A percentile compares a stretch with the other conserved stretches of the same genome.
Conservation (phyloP, 2,113 vertebrate species). For the Mus spicilegus region DNA sequence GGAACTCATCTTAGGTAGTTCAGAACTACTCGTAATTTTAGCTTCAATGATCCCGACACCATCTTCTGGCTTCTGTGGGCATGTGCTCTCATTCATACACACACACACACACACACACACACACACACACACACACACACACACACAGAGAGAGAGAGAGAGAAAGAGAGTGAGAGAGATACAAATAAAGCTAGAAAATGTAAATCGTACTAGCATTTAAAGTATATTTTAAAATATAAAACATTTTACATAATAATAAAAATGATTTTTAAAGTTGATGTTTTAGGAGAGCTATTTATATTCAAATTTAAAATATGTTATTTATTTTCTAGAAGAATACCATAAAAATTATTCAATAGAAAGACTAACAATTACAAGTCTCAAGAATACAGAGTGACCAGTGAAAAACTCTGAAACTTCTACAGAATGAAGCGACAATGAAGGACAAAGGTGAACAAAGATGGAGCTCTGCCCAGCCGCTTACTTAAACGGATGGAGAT, state of each 20-base stretch:
- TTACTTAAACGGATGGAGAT: too few species aligned
- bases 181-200: too few species aligned
- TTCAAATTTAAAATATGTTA: slow-evolving; percentile 12
- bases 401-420: not conserved
- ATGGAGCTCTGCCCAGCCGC: too few species aligned
- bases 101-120: not conserved
- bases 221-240: not conserved
- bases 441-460: not conserved
- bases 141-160: not conserved
- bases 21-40: not conserved
- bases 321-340: not conserved
- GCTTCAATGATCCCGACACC: not conserved
- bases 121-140: not conserved
- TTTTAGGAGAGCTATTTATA: not conserved
- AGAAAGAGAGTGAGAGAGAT: too few species aligned
- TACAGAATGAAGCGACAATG: not conserved
- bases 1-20: not conserved
- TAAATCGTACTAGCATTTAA: not conserved
- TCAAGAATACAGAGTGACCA: not conserved
- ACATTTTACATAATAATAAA: not conserved
- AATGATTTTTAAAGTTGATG: not conserved
- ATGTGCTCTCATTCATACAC: not conserved
- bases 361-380: not conserved
- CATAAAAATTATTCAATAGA: not conserved
- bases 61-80: not conserved